Base-by-base conservation (phyloP, 1,140 invertebrate species). In the Drosophila repleta region DNA sequence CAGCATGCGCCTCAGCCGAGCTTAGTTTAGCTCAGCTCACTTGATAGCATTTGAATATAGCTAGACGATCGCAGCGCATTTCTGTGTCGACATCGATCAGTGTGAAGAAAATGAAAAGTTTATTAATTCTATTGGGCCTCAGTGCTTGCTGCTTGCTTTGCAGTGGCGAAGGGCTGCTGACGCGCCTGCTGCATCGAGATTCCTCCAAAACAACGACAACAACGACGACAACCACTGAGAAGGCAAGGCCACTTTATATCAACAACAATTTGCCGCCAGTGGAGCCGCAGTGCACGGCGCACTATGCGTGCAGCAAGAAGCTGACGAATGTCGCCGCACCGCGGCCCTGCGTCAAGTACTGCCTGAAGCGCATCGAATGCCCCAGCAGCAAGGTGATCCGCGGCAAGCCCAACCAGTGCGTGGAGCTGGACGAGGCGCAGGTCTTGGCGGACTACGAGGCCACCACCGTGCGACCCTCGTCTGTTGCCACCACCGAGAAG, bases 341-440 rank as follows among this genome's bases (percentile, higher is more conserved):
- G 0, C 71, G 75, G 2, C 90, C 90, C 5, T 91, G 90, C 20
- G 18, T 90, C 29, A 91, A 90, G 55, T 90, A 84, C 56, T 91
- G 90, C 69, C 76, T 91, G 17, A 83, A 84, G 21, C 57, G 55
- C 20, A 75, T 84, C 21, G 73, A 75, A n/a, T 91, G 90, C 18
- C 78, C 82, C 45, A 70, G 83, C 35, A 71, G 70, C 26, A 39
- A 37, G 15, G 76, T 66, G 39, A 64, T 56, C 5, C 58, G 55
- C 3, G 89, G 68, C 21, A 67, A 76, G 37, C 35, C 81, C 11
- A 67, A 65, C 26, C 71, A 89, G 24, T 90, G 89, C 21, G 71
- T 87, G 7, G 81, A 89, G 60, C 57, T 90, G 15, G 82, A 90
- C 32, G 81, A 82, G 51, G 45, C 21, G 20, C 57, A 62, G 29